Base-by-base conservation (phyloP, 1,140 invertebrate genomes). In the Ladona fulva region DNA sequence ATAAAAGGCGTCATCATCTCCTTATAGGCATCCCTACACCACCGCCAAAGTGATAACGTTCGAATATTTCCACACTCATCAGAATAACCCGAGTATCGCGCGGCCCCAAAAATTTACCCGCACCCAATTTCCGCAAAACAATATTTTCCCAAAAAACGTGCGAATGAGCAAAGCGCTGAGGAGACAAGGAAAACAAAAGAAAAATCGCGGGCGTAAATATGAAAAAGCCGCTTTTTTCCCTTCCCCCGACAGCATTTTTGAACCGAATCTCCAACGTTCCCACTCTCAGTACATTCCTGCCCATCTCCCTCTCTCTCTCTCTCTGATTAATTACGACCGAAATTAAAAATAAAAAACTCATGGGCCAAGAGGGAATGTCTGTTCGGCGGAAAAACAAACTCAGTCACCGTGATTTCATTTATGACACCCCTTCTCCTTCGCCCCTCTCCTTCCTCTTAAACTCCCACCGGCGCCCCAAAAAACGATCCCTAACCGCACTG, bases 371-470 rank as follows among this genome's bases (percentile, higher is more conserved):
- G 52, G 52, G 52, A 66, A 66, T 66, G 52, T 66, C 52, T 22
- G 52, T 66, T 66, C 52, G 52, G 52, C 52, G 52, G 14, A 66
- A 66, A 66, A 66, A 66, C 52, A 66, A 66, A 66, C 52, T 66
- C 52, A 66, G 52, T 66, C 52, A 66, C 52, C n/a, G 52, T 66
- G 52, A 66, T 66, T 66, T 66, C 52, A 66, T 66, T 66, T 66
- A 66, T 66, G 52, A 66, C 52, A 66, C 52, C 52, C n/a, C 52
- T 12, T 22, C 3, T 12, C 10, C 44, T 11, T 11, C 44, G 10
- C 52, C 52, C 52, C 12, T 19, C 52, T 66, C 52, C 52, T 16
- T 19, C 52, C 52, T 22, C 52, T 16, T 19, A 66, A 66, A 66
- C 14, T 66, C 52, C 52, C 52, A 66, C 52, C 52, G 52, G 52